Evolutionary conservation across 2,888 invertebrate species (phyloP), one percentile per base, ranked within the genome.

Genomic region (Hyposoter didymator): DNA sequence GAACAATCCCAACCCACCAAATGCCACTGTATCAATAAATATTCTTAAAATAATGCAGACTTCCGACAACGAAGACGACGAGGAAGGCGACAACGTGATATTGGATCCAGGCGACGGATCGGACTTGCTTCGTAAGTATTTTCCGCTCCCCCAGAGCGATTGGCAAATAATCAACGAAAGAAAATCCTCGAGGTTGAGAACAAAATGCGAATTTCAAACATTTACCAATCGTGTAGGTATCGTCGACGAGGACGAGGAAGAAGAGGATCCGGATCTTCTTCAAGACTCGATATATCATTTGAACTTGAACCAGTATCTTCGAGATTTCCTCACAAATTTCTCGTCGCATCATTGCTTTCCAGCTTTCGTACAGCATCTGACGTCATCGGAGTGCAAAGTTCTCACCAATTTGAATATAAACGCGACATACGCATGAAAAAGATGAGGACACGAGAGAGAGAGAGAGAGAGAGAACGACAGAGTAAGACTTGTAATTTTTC

Each of bases 221-320:
- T 35, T 73, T 73, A 1, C 22, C 22, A 22, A 45, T 75, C 45
- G 43, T 32, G 43, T 32, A 88, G 88, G 84, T 35, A 67, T 88
- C 59, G 86, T 87, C 45, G 88, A 89, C 74, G 88, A 89, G 17
- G 90, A 90, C 12, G 90, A 91, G 5, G 94, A 94, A 12, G 94
- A 94, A 70, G 95, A 95, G 69, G 94, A 95, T 83, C 95, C 95
- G 43, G 96, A 96, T 88, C 94, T 96, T 12, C 90, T 95, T 67
- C 95, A 95, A 87, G 96, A 97, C 92, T 96, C 96, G 0, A 94
- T 96, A 19, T 95, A 95, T 89, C 95, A 95, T 84, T 92, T 96
- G 35, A 95, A 96, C 89, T 94, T 96, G 86, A 95, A 95, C 90
- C 95, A 95, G 55, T 96, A 96, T 91, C 92, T 97, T 66, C 95